Base-by-base conservation (phyloP, 2,113 vertebrate species). In the Zosterops borbonicus region DNA sequence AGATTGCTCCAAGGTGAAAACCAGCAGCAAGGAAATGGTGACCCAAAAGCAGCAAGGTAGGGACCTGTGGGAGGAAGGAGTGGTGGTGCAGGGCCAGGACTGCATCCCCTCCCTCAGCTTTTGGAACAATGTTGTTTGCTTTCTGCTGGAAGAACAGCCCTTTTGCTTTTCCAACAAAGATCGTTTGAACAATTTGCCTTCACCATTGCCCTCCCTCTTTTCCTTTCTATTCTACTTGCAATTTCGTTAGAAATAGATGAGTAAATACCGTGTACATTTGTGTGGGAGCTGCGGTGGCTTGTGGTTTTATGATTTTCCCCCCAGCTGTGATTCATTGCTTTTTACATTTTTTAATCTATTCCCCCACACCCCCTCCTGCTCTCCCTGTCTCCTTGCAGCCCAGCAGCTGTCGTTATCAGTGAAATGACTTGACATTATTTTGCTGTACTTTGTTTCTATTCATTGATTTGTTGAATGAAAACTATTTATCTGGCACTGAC, bases 391-490 rank as follows among this genome's bases (percentile, higher is more conserved):
- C 60, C 5, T 29, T 65, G 84, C 94, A 91, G 86, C 95, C 87
- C 87, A 93, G 96, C 96, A 92, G 95, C 95, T 97, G 94, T 93
- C 71, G 73, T 94, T 94, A 94, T 92, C 92, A 77, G 76, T 92
- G 94, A 93, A 89, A 94, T 90, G 74, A 83, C 93, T 90, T 83
- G 86, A 89, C 80, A 29, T 92, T 96, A 92, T 89, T 94, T 89
- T 92, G 75, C 96, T 13, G 31, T 81, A 92, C 86, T 92, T 89
- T 91, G 95, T 95, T 95, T 95, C 95, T 97, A 67, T 95, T 94
- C 95, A 92, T 94, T 92, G 95, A 97, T 96, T 93, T 95, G 94
- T 95, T 96, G 96, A 96, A 96, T 92, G 95, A 92, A 97, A 96
- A 97, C 94, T 90, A 87, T 96, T 96, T 96, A 92, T 95, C 87